phyloP scores from a whole-genome alignment of 2,797 vertebrate species.

The Pelodytes ibericus region DNA sequence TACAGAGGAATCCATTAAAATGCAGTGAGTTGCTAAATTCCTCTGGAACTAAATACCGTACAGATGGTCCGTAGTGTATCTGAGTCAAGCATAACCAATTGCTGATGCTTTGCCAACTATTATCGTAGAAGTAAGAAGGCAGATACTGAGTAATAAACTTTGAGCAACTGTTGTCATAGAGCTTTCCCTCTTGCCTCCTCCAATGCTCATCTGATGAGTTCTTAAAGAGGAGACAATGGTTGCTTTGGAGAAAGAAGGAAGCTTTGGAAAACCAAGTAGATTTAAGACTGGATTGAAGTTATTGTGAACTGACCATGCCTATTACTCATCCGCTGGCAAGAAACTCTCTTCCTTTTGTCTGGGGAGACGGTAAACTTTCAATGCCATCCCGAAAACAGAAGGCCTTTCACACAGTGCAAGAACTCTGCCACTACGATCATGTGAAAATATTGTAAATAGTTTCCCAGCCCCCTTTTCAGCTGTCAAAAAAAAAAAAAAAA shows the following conservation, averaged over 20 bases:
- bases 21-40: slow-evolving; percentile 64
- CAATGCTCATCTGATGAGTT: slow-evolving; percentile 65
- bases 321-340: slow-evolving; percentile 76
- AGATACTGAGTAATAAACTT: slow-evolving; percentile 67
- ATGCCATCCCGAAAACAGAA: slow-evolving; percentile 76
- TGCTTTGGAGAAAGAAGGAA: slow-evolving; percentile 73
- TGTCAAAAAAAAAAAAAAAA: slow-evolving; percentile 65
- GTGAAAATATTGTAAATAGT: slow-evolving; percentile 78
- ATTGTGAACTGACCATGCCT: slow-evolving; percentile 72
- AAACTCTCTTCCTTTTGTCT: slow-evolving; percentile 75
- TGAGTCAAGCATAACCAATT: slow-evolving; percentile 63
- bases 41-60: slow-evolving; percentile 64
- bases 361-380: slow-evolving; percentile 74
- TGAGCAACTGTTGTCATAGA: slow-evolving; percentile 69
- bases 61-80: slow-evolving; percentile 70
- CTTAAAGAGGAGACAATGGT: slow-evolving; percentile 72
- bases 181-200: slow-evolving; percentile 68
- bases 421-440: slow-evolving; percentile 73
- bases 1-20: slow-evolving; percentile 58
- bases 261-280: slow-evolving; percentile 74
- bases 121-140: slow-evolving; percentile 64
- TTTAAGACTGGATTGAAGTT: slow-evolving; percentile 73
- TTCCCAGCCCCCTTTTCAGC: slow-evolving; percentile 72
- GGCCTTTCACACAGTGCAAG: slow-evolving; percentile 70
- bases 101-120: slow-evolving; percentile 66